A percentile compares a stretch with the other conserved stretches of the same genome.
phyloP scores from a whole-genome alignment of 2,888 invertebrate genomes.

The Xylota segnis region DNA sequence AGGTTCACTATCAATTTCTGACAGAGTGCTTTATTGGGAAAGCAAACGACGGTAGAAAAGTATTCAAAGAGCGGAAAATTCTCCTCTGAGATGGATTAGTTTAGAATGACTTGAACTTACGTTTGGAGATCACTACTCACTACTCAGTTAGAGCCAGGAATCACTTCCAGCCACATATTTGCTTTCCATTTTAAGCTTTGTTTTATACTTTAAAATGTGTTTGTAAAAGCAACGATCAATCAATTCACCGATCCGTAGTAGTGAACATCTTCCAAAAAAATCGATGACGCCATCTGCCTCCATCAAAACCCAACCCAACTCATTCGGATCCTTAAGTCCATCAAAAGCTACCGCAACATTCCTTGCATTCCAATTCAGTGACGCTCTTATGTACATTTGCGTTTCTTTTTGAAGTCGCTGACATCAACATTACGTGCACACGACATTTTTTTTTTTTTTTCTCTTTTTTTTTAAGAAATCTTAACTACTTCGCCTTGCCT shows the following conservation, averaged over 20 bases:
- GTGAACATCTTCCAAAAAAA: slow-evolving; percentile 1
- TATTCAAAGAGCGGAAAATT: too few relatives aligned
- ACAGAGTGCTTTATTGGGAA: too few relatives aligned
- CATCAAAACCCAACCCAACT: slow-evolving; percentile 41
- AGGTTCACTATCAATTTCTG: too few relatives aligned
- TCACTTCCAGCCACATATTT: too few relatives aligned
- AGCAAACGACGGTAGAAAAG: too few relatives aligned
- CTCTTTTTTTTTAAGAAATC: slow-evolving; percentile 7
- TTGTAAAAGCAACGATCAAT: background rate
- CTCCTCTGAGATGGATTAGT: too few relatives aligned
- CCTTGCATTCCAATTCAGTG: slow-evolving; percentile 28
- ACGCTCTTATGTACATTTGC: slow-evolving; percentile 33
- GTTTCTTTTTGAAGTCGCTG: slow-evolving; percentile 31
- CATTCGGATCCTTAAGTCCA: slow-evolving; percentile 42
- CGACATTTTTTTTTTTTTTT: slow-evolving; percentile 8
- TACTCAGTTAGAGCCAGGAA: too few relatives aligned
- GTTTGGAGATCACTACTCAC: too few relatives aligned
- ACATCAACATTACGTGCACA: slow-evolving; percentile 63
- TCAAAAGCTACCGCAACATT: slow-evolving; percentile 50
- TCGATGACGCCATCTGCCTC: slow-evolving; percentile 37
- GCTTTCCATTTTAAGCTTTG: too few relatives aligned
- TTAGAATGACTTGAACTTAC: too few relatives aligned
- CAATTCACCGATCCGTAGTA: background rate
- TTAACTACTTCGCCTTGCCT: slow-evolving; percentile 42
- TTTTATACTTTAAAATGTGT: too few relatives aligned